Evolutionary conservation across 2,797 vertebrate species (phyloP), one percentile per base, ranked within the genome.

Genomic region (Cryptoprocta ferox): DNA sequence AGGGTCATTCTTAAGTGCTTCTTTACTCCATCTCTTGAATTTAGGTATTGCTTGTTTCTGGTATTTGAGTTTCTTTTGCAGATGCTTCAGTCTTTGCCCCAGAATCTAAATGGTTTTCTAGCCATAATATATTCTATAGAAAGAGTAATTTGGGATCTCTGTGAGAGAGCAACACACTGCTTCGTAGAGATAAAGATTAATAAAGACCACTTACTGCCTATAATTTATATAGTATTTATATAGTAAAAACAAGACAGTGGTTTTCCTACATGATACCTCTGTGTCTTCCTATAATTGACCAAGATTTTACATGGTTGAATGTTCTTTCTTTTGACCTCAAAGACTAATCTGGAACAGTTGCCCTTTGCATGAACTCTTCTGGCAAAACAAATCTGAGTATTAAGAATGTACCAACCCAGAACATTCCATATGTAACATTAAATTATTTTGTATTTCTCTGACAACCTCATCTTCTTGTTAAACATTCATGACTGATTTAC

Each of bases 111-210:
- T 56, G 26, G 66, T 66, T 94, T 82, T 90, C 42, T 88, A 96
- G 24, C 24, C 30, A 50, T 65, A 66, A 66, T 82, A 78, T 95
- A 93, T 37, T 56, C 37, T n/a, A 1, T 75, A 68, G 42, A 85
- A 89, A 83, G 37, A 87, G 66, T 90, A 53, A 86, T 56, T 89
- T 87, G 81, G 19, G 28, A 71, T 66, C 24, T 71, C 50, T 70
- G 16, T 86, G 85, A 76, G 9, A 79, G 68, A 82, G 30, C 4
- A 70, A 32, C 45, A 56, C 30, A 32, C 4, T 14, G 37, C 63
- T 93, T 90, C 42, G 21, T 78, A 73, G 53, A 96, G 16, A 73
- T 50, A 80, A 59, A 86, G n/a, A 66, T 18, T 93, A 93, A 73
- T 79, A 75, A 92, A 75, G 76, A 30, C 19, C 86, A 63, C 14